phyloP scores from a whole-genome alignment of 2,797 vertebrate genomes.

The Characodon lateralis region DNA sequence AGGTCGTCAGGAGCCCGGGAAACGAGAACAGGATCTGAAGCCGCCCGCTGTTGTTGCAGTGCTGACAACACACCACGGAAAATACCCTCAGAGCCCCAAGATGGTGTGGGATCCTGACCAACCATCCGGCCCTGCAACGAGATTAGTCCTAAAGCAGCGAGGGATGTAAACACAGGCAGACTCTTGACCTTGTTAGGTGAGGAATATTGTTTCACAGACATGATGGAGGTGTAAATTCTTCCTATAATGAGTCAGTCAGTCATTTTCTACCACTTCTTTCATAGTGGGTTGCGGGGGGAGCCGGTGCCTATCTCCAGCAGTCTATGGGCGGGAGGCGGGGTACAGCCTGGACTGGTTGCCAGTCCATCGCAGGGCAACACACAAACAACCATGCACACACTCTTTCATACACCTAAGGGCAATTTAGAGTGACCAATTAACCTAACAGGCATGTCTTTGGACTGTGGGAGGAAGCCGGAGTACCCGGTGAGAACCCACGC shows the following conservation, averaged over 20 bases:
- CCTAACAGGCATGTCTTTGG: no score
- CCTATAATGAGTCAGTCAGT: constrained; percentile 48
- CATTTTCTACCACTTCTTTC: no score
- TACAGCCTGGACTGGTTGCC: no score
- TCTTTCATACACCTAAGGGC: no score
- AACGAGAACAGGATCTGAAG: constrained; percentile 60
- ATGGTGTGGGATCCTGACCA: constrained; percentile 44
- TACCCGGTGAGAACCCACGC: no score
- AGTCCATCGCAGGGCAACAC: no score
- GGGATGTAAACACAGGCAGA: constrained; percentile 51
- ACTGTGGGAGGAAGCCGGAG: no score
- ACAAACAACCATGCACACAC: no score
- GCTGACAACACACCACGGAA: constrained; percentile 67
- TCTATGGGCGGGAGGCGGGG: no score
- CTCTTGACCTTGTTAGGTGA: constrained; percentile 65
- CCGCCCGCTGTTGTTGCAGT: constrained; percentile 63
- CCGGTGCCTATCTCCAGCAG: no score
- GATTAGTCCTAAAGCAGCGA: constrained; percentile 25
- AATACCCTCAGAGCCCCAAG: constrained; percentile 50
- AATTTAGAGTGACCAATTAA: no score
- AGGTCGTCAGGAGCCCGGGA: constrained; percentile 65
- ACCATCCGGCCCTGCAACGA: constrained; percentile 43
- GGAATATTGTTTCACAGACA: constrained; percentile 36
- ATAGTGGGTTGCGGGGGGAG: no score
- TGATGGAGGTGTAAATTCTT: constrained; percentile 60